Base-by-base conservation (phyloP, 1,140 invertebrate species). In the Arctopsyche grandis region DNA sequence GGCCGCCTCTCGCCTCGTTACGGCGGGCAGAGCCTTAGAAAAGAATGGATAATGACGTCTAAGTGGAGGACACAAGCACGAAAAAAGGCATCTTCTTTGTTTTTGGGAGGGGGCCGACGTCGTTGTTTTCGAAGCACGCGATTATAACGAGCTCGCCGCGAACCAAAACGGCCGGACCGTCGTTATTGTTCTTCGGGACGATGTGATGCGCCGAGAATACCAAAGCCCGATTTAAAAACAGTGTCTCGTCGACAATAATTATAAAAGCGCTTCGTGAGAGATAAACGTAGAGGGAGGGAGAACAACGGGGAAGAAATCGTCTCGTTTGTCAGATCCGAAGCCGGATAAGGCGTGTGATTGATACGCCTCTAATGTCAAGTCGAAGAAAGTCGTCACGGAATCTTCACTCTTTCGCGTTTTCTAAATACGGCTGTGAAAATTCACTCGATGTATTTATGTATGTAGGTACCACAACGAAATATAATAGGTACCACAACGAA, bases 21-120 rank as follows among this genome's bases (percentile, higher is more conserved):
- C 24, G n/a, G n/a, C n/a, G n/a, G n/a, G n/a, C n/a, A n/a, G n/a
- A 60, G 24, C 63, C 63, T 66, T 66, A 66, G 63, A 71, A 48
- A 71, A 71, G 69, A 71, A 71, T 71, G 69, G 71, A 56, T 74
- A 74, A 74, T 74, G 71, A 74, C 71, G 46, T 38, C 43, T 58
- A 74, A 74, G 71, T 74, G 71, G 71, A 74, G 63, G 63, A 66
- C 63, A 66, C 43, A 19, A 58, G 44, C 24, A 56, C 26, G 71
- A 74, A 74, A 74, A 56, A 52, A 52, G 26, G 71, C 52, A 19
- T 44, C 46, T 46, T 26, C 71, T 74, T 74, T 74, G 71, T 74
- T 74, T 74, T 52, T 52, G 29, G 29, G 29, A n/a, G 29, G 56
- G 69, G 22, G 12, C 43, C 69, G 69, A 46, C 69, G 14, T 21